Percentiles rank a stretch among this genome's conserved stretches.
phyloP scores from a whole-genome alignment of 2,797 vertebrate species.

The Spea hammondii region DNA sequence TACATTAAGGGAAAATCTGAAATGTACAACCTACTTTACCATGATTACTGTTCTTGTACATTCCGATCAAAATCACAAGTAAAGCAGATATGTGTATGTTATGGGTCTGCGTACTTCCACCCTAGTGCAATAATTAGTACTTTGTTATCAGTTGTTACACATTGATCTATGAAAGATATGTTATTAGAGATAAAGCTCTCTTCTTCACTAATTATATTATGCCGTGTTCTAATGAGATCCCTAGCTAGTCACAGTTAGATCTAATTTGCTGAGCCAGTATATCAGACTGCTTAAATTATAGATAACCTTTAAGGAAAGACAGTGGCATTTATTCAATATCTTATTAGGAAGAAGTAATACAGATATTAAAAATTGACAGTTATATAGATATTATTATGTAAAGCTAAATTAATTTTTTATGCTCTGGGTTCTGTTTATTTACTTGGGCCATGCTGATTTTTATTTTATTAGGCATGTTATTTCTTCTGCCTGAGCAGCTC shows the following conservation, averaged over 20 bases:
- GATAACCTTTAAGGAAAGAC: conserved; percentile 27
- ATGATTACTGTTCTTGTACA: too few relatives aligned
- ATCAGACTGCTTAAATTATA: conserved; percentile 16
- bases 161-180: conserved; percentile 2
- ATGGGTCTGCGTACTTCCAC: too few relatives aligned
- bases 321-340: conserved; percentile 23
- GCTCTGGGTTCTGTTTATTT: background rate
- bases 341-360: conserved; percentile 18
- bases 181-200: conserved; percentile 19
- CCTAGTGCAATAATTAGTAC: conserved; percentile 14
- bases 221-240: conserved; percentile 38
- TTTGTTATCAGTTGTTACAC: background rate
- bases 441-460: background rate
- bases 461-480: background rate
- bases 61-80: too few relatives aligned
- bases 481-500: too few relatives aligned
- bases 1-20: too few relatives aligned
- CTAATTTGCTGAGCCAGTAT: conserved; percentile 31
- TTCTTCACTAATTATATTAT: conserved; percentile 5
- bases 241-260: conserved; percentile 17
- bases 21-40: too few relatives aligned
- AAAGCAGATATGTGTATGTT: too few relatives aligned
- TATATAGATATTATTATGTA: too few relatives aligned
- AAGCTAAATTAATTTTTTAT: background rate
- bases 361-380: conserved; percentile 2